Evolutionary conservation across 2,888 invertebrate genomes (phyloP), one percentile per base, ranked within the genome.

Genomic region (Papilio gigon): DNA sequence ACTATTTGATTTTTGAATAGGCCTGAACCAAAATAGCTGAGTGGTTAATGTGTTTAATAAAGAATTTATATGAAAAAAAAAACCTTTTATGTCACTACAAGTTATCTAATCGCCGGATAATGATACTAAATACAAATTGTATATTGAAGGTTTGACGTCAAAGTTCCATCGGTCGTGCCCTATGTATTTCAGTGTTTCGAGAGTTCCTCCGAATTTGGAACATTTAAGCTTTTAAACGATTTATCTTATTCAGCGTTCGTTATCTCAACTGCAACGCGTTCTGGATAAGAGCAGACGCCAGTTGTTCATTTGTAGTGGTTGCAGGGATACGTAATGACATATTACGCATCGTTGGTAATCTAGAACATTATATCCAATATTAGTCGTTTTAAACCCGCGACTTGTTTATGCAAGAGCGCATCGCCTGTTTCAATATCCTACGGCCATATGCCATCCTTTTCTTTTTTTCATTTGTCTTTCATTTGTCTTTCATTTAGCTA

Each of bases 361-460:
- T 53, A 53, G 50, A 53, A 30, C 53, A 30, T 53, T 53, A 53
- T 27, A 30, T 53, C 17, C 27, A 53, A 30, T 53, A 53, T 50
- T 22, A 12, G 53, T 22, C n/a, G 37, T 30, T 61, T 61, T 30
- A 33, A 33, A 67, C 75, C 75, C 75, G 78, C 78, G 82, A 86
- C 84, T 87, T 87, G 86, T 85, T 84, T 87, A 84, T 85, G 84
- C 85, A 87, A 88, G 84, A 85, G 85, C 84, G 82, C 76, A 74
- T 78, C 74, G 77, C 79, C 80, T 80, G 80, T 78, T 76, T 76
- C 76, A 83, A 85, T 84, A 87, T 87, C 88, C 87, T 87, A 81
- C 88, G 86, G 85, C 87, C n/a, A n/a, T n/a, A 85, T 86, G 77
- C 82, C 78, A 79, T 81, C 86, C 87, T 87, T 88, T 89, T 89